These are phyloP conservation scores for Macrophya alboannulata DNA, from an alignment of 2,888 invertebrate genomes.

Conservation along the genomic window DNA sequence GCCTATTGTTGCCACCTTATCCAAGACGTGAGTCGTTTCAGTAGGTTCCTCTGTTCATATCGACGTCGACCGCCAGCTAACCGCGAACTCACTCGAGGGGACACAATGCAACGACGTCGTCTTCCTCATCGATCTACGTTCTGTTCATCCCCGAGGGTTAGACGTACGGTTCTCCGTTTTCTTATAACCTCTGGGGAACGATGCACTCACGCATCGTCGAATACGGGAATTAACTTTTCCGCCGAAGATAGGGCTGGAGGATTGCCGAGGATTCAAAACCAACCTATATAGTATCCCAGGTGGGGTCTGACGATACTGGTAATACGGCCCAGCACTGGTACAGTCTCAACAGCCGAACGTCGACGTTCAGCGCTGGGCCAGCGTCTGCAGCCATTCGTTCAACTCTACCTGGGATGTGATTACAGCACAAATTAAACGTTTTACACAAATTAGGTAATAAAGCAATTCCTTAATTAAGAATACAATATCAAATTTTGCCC, in stretches of 20 bases:
- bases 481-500: too few species aligned
- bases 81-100: conserved; percentile 8
- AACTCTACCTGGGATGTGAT: too few species aligned
- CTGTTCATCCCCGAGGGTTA: conserved; percentile 1
- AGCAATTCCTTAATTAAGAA: too few species aligned
- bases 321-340: too few species aligned
- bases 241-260: neutral
- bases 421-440: too few species aligned
- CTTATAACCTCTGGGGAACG: neutral
- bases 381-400: too few species aligned
- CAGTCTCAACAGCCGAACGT: too few species aligned
- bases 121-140: conserved; percentile 24
- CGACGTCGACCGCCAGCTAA: conserved; percentile 16
- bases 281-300: neutral
- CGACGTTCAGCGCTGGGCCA: too few species aligned
- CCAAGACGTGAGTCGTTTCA: neutral
- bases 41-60: neutral
- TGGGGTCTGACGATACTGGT: too few species aligned
- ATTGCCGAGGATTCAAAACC: neutral
- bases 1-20: conserved; percentile 13
- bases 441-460: too few species aligned
- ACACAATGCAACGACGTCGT: conserved; percentile 3
- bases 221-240: conserved; percentile 26
- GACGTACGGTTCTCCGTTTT: neutral
- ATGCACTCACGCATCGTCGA: conserved; percentile 12